Evolutionary conservation across 2,888 invertebrate species (phyloP).

Genomic region (Entomobrya multifasciata): DNA sequence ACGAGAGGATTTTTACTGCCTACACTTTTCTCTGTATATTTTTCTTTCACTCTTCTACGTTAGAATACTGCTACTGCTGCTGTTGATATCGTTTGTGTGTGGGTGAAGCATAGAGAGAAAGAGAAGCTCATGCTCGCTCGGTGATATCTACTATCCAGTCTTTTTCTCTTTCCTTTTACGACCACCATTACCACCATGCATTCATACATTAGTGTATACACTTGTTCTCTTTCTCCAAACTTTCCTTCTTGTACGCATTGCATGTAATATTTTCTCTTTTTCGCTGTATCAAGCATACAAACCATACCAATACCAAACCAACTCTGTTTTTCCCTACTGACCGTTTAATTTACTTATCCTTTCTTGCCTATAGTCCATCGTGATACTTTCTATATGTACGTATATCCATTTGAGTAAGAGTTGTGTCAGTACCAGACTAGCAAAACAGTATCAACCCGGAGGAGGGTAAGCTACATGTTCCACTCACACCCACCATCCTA

Average conservation of each 20-base stretch:
- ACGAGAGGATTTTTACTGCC: too few relatives aligned
- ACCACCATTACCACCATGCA: too few relatives aligned
- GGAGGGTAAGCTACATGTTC: neutral
- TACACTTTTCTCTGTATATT: neutral
- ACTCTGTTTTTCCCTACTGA: neutral
- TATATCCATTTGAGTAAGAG: neutral
- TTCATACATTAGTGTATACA: too few relatives aligned
- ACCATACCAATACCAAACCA: neutral
- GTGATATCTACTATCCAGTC: neutral
- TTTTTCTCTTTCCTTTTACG: too few relatives aligned
- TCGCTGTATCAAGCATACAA: neutral
- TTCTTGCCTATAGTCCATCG: neutral
- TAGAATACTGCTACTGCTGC: neutral
- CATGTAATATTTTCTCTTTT: neutral
- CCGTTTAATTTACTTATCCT: neutral
- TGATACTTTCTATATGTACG: neutral
- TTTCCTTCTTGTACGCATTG: neutral
- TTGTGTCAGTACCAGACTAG: too few relatives aligned
- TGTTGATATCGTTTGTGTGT: neutral
- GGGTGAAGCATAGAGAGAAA: neutral
- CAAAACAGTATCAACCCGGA: too few relatives aligned
- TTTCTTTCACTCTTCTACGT: constrained; percentile 8
- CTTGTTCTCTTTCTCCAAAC: neutral
- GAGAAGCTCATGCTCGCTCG: neutral
- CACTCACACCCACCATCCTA: constrained; percentile 4